Conservation (phyloP, 2,888 invertebrate genomes). For the Cylindroiulus punctatus region DNA sequence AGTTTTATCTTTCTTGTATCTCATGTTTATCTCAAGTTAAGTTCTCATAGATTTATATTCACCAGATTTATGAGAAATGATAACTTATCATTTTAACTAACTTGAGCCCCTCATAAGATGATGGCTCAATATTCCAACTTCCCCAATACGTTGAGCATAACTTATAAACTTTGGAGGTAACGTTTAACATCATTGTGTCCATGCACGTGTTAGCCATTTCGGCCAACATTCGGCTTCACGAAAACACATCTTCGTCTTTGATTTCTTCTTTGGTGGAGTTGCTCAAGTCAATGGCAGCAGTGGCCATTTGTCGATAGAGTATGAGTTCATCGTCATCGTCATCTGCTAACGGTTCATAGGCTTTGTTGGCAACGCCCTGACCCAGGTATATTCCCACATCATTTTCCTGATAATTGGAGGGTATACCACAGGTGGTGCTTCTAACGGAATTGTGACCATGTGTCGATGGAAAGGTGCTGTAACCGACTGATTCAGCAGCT, state of each 20-base stretch:
- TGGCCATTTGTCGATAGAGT: conserved; percentile 13
- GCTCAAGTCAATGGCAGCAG: neutral
- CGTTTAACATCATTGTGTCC: neutral
- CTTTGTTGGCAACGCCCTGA: neutral
- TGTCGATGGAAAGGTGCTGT: neutral
- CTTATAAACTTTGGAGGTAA: neutral
- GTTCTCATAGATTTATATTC: too few relatives aligned
- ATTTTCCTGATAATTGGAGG: neutral
- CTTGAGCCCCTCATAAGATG: too few relatives aligned
- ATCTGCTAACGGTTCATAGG: neutral
- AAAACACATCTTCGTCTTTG: conserved; percentile 23
- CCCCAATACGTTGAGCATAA: neutral
- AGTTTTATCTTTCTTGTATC: too few relatives aligned
- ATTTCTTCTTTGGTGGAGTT: neutral
- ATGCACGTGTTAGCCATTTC: neutral
- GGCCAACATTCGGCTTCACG: neutral
- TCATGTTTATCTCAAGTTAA: too few relatives aligned
- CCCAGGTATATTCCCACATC: conserved; percentile 4
- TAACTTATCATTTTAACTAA: too few relatives aligned
- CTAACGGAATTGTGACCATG: neutral
- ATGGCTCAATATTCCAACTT: too few relatives aligned
- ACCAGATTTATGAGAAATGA: too few relatives aligned
- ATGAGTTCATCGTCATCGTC: conserved; percentile 14
- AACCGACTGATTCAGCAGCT: neutral
- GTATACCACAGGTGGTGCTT: conserved; percentile 1